Percentiles rank a stretch among this genome's conserved stretches.
These are phyloP conservation scores for Slavum lentiscoides DNA, from an alignment of 2,888 invertebrate species.

Conservation along the genomic window DNA sequence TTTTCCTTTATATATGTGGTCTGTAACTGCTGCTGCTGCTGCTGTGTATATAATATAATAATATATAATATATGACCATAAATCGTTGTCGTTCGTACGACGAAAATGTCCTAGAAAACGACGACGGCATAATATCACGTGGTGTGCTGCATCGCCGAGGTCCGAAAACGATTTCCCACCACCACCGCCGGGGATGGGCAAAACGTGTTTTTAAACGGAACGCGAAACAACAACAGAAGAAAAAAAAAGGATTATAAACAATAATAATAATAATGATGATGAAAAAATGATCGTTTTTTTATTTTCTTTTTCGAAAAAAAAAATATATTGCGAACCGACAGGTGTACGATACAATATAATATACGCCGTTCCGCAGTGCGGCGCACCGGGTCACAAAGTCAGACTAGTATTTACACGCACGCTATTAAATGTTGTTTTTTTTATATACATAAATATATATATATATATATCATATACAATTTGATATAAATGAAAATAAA, in stretches of 20 bases:
- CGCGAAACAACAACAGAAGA: too few species aligned
- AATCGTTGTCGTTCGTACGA: conserved; percentile 34
- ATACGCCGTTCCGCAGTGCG: background rate
- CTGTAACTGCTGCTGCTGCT: background rate
- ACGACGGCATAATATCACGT: background rate
- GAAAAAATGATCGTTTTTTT: background rate
- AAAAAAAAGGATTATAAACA: conserved; percentile 11
- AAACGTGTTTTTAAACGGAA: conserved; percentile 21
- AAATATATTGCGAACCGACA: conserved; percentile 20
- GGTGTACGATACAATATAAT: background rate
- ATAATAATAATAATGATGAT: background rate
- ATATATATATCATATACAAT: conserved; percentile 1
- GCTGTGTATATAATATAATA: background rate
- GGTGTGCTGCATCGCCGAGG: too few species aligned
- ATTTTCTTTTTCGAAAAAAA: background rate
- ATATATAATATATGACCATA: conserved; percentile 25
- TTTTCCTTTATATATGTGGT: background rate
- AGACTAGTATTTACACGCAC: conserved; percentile 26
- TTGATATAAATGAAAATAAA: background rate
- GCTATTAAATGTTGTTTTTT: background rate
- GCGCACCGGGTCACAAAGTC: conserved; percentile 39
- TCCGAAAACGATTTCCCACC: conserved; percentile 45
- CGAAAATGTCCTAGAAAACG: conserved; percentile 51
- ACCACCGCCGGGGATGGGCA: conserved; percentile 28
- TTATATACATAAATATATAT: too few species aligned